Evolutionary conservation across 2,797 vertebrate genomes (phyloP), one percentile per base, ranked within the genome.

Genomic region (Poecile montanus): DNA sequence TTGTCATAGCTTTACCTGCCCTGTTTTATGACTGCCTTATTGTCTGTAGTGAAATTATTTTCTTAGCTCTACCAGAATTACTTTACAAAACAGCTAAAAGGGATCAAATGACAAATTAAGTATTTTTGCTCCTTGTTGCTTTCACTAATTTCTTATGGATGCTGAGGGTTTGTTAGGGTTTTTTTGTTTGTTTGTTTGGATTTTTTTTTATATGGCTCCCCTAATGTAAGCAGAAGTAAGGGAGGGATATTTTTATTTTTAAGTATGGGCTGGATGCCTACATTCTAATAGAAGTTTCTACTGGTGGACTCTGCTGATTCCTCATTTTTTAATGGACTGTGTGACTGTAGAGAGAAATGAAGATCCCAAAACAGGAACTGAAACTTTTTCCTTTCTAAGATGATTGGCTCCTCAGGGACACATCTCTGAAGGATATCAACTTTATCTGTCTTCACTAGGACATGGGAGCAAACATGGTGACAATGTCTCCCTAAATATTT

Each of bases 1-100:
- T 78, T 94, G 67, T 94, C 93, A 60, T 67, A 72, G 83, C 42
- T 93, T 89, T 96, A 95, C 94, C 89, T 96, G 60, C 60, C 53
- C 44, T 93, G 47, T 89, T 94, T 85, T 85, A 80, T 65, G 50
- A 67, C 44, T 88, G n/a, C 26, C 22, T 92, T 93, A 94, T 82
- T 94, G 80, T 93, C 74, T 94, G 72, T 40, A 50, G 56, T 73
- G 34, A 60, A 91, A 89, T 94, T 91, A 86, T 81, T 75, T 47
- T 88, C 60, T 76, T 90, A 86, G 22, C 58, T 84, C 32, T 67
- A 22, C 47, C 47, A 80, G 38, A 95, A 91, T 57, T 80, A 40
- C 61, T 78, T 75, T 91, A 70, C 56, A 76, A 91, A 95, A 60
- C 19, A 86, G 60, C 34, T 93, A 90, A 95, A 94, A 92, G 6